Evolutionary conservation across 1,140 invertebrate genomes (phyloP).

Genomic region (Zaprionus taronus): DNA sequence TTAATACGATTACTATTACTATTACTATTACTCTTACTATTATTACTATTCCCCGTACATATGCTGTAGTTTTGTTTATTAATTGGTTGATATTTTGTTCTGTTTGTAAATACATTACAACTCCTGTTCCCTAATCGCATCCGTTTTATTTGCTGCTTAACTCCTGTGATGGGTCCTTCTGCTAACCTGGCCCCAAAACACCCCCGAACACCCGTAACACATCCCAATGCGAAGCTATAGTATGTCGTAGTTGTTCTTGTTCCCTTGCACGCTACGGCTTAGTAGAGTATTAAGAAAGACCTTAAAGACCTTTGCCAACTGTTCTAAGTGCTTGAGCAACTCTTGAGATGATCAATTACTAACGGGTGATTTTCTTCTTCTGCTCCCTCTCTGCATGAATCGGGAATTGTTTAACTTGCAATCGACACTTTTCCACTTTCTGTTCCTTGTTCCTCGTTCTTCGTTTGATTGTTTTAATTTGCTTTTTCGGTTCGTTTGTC

Average conservation of each 20-base stretch:
- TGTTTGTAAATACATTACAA: constrained; percentile 65
- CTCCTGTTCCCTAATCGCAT: constrained; percentile 58
- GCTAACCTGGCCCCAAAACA: background rate
- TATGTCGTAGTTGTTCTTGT: background rate
- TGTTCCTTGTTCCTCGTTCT: constrained; percentile 22
- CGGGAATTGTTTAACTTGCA: constrained; percentile 88
- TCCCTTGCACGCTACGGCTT: background rate
- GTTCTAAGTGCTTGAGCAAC: background rate
- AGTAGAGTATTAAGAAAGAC: background rate
- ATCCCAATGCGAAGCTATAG: background rate
- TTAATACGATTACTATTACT: constrained; percentile 20
- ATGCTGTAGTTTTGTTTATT: constrained; percentile 25
- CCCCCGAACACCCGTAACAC: background rate
- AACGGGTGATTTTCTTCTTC: constrained; percentile 38
- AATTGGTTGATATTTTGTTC: constrained; percentile 28
- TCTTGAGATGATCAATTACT: constrained; percentile 35
- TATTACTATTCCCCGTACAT: constrained; percentile 14
- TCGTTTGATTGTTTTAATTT: constrained; percentile 53
- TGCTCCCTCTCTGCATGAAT: constrained; percentile 88
- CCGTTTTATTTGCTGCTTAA: constrained; percentile 62
- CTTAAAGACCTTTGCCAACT: background rate
- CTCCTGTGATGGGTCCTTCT: constrained; percentile 29
- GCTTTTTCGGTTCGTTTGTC: constrained; percentile 86
- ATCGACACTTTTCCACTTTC: constrained; percentile 23
- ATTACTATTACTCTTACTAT: constrained; percentile 35